Evolutionary conservation across 2,888 invertebrate genomes (phyloP), one percentile per base, ranked within the genome.

Genomic region (Acleris emargana): DNA sequence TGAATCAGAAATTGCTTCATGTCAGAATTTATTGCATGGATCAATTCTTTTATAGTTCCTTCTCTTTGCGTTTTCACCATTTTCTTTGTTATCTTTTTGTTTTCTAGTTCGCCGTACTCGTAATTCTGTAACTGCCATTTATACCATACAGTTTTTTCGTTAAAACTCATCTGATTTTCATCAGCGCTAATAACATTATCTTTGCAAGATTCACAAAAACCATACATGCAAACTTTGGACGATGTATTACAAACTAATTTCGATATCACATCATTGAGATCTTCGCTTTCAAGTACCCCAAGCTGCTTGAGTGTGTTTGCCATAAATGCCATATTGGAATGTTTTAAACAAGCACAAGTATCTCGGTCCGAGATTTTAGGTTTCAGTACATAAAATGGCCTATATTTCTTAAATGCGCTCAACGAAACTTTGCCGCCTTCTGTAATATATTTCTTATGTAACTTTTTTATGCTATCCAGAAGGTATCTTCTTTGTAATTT

Each of bases 301-400:
- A 54, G 20, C 13, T n/a, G 16, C 11, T 38, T 38, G 18, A 42
- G 38, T 32, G 17, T 54, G 6, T 54, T 28, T 38, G 17, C 38
- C 38, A 17, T 54, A 11, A 18, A 7, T 13, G 47, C 16, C 13
- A 66, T 16, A 58, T 73, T 73, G 42, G 59, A 45, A 63, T 73
- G 71, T 54, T 70, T 73, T 58, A 63, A 63, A 57, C 73, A 72
- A 5, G 63, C 67, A 67, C 73, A 73, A 32, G 71, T 73, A 32
- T 73, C 59, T 43, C 68, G 50, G 9, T 69, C 62, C 52, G 45
- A 49, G 45, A 69, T 50, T 68, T 67, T 72, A 51, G 73, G 72
- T 47, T 50, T 53, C 55, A 72, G 50, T 28, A 74, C 68, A 62
- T 70, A 72, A 54, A 72, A 72, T 22, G 73, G 72, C 58, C 70